A percentile compares a stretch with the other conserved stretches of the same genome.
phyloP scores from a whole-genome alignment of 2,113 vertebrate species.

The Calidris pugnax region DNA sequence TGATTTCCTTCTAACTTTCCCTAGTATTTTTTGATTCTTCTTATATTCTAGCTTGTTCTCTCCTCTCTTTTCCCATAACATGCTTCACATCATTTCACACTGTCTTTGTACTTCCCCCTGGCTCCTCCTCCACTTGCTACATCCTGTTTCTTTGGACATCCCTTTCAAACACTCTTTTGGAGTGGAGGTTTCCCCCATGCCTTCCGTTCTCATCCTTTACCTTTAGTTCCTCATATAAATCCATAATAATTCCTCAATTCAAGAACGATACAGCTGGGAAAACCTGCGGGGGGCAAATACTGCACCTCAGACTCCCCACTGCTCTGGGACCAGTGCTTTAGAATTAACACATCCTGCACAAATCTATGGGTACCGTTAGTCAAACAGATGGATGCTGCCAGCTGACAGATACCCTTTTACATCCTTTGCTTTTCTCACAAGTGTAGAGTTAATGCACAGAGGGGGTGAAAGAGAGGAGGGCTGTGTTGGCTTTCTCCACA shows the following conservation, averaged over 20 bases:
- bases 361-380: not conserved
- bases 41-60: not conserved
- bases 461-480: not conserved
- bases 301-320: not conserved
- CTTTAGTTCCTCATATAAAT: not conserved
- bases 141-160: not conserved
- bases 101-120: not conserved
- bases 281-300: fast-evolving
- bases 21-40: not conserved
- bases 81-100: not conserved
- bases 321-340: fast-evolving
- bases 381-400: not conserved
- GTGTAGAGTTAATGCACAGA: not conserved
- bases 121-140: not conserved
- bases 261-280: not conserved
- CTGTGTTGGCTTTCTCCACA: not conserved
- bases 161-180: not conserved
- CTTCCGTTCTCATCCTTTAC: not conserved
- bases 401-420: not conserved
- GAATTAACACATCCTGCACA: not conserved
- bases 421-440: not conserved
- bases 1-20: not conserved
- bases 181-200: not conserved
- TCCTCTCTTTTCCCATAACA: not conserved
- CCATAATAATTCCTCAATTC: not conserved